Evolutionary conservation across 2,113 vertebrate genomes (phyloP), one percentile per base, ranked within the genome.

Genomic region (Struthio camelus): DNA sequence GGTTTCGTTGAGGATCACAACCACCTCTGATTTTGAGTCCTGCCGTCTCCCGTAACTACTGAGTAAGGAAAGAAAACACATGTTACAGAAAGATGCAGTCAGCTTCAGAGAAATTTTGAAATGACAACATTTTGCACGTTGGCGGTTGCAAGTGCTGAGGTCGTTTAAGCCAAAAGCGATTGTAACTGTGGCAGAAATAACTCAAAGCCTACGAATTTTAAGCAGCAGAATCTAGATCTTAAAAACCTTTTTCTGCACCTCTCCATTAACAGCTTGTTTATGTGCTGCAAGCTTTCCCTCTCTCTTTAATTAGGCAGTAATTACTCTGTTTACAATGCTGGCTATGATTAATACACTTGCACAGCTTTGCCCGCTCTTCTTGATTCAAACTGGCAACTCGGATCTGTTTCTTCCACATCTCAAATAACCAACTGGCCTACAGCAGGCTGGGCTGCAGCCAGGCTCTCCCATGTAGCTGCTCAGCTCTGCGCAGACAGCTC

Each of bases 221-320:
- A 96, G 44, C 17, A 72, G 62, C 7, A 1, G 6, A 58, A 40
- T 77, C 58, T 62, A 36, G 38, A 73, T 62, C 8, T 82, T 89
- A 58, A 83, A 94, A 95, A 90, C 87, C 79, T 85, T 91, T 70
- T 90, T 61, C 70, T 58, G 70, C 19, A 87, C 53, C 40, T 77
- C 94, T 93, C 84, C 36, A 73, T 32, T 79, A 89, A 81, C 73
- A 94, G 79, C 22, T 70, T 82, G 11, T 80, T 85, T 59, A 59
- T 20, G n/a, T 48, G 61, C 78, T 20, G 24, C 0, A 1, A 30
- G 44, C 28, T 79, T 75, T 80, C 17, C 38, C 18, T 46, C 46
- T 61, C 34, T 42, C 62, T 76, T 48, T 64, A 54, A 54, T 14
- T 20, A 36, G 51, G 11, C 76, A 48, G 48, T 53, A 58, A 92